Conservation (phyloP, 1,140 invertebrate genomes). For the Hycleus phaleratus region DNA sequence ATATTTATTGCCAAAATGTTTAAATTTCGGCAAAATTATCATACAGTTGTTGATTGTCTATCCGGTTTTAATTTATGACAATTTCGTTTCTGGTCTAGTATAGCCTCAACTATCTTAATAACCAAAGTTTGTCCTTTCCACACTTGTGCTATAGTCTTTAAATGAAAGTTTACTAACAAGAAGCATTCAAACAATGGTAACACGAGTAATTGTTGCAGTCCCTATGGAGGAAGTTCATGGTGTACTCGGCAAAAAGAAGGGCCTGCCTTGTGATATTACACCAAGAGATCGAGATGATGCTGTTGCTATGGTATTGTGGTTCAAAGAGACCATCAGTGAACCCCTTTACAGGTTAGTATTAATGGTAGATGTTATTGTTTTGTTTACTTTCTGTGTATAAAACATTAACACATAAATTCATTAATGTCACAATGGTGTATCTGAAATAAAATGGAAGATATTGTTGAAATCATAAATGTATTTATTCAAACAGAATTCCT, state of each 20-base stretch:
- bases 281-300: conserved; percentile 66
- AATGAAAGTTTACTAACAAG: conserved; percentile 25
- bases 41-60: too few species aligned
- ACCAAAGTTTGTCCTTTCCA: conserved; percentile 21
- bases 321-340: conserved; percentile 74
- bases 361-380: not conserved
- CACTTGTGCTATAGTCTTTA: conserved; percentile 1
- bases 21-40: too few species aligned
- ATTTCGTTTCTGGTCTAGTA: too few species aligned
- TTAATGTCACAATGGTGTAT: not conserved
- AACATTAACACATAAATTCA: not conserved
- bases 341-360: conserved; percentile 71
- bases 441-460: too few species aligned
- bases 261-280: conserved; percentile 74
- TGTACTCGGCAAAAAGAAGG: conserved; percentile 66
- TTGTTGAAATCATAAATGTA: not conserved
- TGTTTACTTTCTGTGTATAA: not conserved
- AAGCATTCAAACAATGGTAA: conserved; percentile 25
- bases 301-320: conserved; percentile 82
- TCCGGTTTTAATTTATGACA: too few species aligned
- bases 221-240: conserved; percentile 70
- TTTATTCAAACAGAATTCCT: not conserved
- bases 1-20: too few species aligned
- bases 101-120: conserved; percentile 20
- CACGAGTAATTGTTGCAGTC: conserved; percentile 51